These are phyloP conservation scores for Puntigrus tetrazona DNA, from an alignment of 2,113 vertebrate species.

Conservation along the genomic window DNA sequence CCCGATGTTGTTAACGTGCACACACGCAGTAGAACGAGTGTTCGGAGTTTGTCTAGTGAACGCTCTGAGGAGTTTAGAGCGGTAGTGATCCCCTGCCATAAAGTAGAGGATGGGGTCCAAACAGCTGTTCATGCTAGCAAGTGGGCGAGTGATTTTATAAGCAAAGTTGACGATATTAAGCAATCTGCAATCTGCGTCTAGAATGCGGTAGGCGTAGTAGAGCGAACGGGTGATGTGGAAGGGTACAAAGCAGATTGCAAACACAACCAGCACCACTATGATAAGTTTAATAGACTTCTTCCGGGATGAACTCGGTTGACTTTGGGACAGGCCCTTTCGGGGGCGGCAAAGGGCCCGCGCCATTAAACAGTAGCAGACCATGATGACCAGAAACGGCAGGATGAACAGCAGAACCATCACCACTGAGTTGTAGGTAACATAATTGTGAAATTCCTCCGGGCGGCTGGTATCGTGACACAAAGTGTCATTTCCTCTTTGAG, in stretches of 20 bases:
- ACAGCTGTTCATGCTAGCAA: slow-evolving; percentile 93
- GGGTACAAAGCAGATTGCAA: slow-evolving; percentile 88
- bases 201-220: slow-evolving; percentile 83
- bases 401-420: slow-evolving; percentile 88
- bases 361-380: slow-evolving; percentile 88
- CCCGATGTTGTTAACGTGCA: slow-evolving; percentile 54
- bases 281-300: slow-evolving; percentile 86
- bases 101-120: slow-evolving; percentile 92
- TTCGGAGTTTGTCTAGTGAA: slow-evolving; percentile 34
- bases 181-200: slow-evolving; percentile 75
- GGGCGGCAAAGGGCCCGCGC: slow-evolving; percentile 78
- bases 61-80: slow-evolving; percentile 70
- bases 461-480: slow-evolving; percentile 92
- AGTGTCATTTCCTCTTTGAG: slow-evolving; percentile 76
- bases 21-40: slow-evolving; percentile 47
- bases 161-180: slow-evolving; percentile 88
- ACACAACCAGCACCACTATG: slow-evolving; percentile 82
- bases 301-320: slow-evolving; percentile 63
- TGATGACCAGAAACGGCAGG: slow-evolving; percentile 84
- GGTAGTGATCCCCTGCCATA: slow-evolving; percentile 85
- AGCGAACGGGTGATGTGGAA: slow-evolving; percentile 91
- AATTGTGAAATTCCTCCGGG: slow-evolving; percentile 79
- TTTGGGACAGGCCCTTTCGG: slow-evolving; percentile 63
- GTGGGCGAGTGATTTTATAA: slow-evolving; percentile 90
- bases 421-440: slow-evolving; percentile 84